A percentile compares a stretch with the other conserved stretches of the same genome.
Conservation (phyloP, 30 jellyfish, hydroid and myxozoan genomes). For the Chrysaora quinquecirrha region DNA sequence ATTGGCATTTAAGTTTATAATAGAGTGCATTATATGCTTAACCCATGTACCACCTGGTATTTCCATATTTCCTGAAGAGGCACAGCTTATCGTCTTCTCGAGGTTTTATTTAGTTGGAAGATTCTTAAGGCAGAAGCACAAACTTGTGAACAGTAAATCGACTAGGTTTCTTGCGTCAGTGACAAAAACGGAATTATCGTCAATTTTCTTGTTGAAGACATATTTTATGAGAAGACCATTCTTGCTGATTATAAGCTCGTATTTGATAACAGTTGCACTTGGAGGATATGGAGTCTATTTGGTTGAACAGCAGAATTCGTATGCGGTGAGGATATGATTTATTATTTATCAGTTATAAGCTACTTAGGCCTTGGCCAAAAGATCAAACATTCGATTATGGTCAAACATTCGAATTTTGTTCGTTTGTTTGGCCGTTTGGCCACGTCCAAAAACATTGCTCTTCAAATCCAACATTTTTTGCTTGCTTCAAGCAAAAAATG, state of each 20-base stretch:
- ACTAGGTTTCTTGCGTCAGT: conserved; percentile 95
- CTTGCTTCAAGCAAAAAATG: no score
- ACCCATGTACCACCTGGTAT: conserved; percentile 90
- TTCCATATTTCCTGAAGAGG: conserved; percentile 70
- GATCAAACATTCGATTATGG: no score
- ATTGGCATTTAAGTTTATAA: conserved; percentile 28
- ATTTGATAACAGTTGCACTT: conserved; percentile 62
- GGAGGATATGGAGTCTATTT: conserved; percentile 95
- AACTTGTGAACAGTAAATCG: conserved; percentile 89
- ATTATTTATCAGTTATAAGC: no score
- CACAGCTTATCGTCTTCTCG: conserved; percentile 78
- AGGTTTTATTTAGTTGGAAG: conserved; percentile 81
- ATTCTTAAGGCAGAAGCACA: conserved; percentile 86
- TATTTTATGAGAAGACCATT: conserved; percentile 92
- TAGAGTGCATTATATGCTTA: conserved; percentile 72
- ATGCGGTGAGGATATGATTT: conserved; percentile 91
- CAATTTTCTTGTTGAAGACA: conserved; percentile 84
- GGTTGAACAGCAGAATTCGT: conserved; percentile 67
- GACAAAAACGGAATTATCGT: conserved; percentile 88
- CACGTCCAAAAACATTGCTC: no score
- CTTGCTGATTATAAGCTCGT: conserved; percentile 62
- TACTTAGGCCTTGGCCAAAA: no score
- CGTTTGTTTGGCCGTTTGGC: no score
- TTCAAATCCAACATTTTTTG: no score
- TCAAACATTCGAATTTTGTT: no score